phyloP scores from a whole-genome alignment of 92 coral and sea anemone genomes.

The Micromussa lordhowensis region DNA sequence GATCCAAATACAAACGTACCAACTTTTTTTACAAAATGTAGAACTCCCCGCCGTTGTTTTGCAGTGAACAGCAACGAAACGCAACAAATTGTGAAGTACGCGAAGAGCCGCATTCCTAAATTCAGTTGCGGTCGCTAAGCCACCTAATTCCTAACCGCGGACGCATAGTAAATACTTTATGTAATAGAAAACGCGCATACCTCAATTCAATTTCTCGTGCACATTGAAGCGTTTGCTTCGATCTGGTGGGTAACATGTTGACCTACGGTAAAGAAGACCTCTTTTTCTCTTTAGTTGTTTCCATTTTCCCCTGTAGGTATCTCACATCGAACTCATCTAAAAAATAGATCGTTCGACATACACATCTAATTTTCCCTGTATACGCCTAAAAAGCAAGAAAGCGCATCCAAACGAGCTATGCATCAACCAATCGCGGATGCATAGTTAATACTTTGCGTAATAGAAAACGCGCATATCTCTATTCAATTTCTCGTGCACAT shows the following conservation, averaged over 20 bases:
- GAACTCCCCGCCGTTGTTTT: too few relatives aligned
- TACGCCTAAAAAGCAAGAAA: neutral
- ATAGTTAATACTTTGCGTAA: neutral
- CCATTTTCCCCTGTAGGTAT: neutral
- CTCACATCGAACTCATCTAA: neutral
- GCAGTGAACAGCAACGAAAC: too few relatives aligned
- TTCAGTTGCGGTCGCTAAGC: too few relatives aligned
- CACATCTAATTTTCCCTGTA: neutral
- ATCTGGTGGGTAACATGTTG: too few relatives aligned
- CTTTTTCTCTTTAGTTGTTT: neutral
- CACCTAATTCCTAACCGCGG: too few relatives aligned
- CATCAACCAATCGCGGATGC: too few relatives aligned
- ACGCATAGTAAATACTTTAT: too few relatives aligned
- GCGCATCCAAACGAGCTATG: neutral
- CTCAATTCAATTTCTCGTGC: neutral
- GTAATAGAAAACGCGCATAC: neutral
- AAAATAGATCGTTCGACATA: neutral
- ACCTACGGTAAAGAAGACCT: too few relatives aligned
- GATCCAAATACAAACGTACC: too few relatives aligned
- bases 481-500: neutral
- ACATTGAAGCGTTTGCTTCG: neutral
- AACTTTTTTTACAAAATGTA: too few relatives aligned
- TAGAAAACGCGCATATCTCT: neutral
- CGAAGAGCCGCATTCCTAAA: too few relatives aligned
- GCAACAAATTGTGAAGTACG: too few relatives aligned